Conservation (phyloP, 1,140 invertebrate genomes). For the Diorhabda elongata region DNA sequence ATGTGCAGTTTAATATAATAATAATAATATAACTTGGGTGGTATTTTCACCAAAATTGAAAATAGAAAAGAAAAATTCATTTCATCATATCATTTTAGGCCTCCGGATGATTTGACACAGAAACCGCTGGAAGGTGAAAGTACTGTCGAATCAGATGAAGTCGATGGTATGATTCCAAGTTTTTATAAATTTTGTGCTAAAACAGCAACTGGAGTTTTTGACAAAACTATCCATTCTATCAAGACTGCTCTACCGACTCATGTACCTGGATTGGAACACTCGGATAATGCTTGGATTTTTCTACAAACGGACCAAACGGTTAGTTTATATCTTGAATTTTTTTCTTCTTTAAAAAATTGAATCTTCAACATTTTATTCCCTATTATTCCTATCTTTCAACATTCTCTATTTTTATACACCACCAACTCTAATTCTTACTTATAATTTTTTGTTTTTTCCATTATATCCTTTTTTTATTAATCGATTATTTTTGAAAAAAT, state of each 20-base stretch:
- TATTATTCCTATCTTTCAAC: no score
- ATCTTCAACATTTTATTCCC: no score
- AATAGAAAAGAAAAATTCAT: not conserved
- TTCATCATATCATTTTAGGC: conserved; percentile 24
- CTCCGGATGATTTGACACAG: conserved; percentile 31
- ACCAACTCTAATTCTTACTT: no score
- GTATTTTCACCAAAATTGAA: not conserved
- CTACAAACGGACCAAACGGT: conserved; percentile 24
- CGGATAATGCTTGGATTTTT: conserved; percentile 21
- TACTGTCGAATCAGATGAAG: conserved; percentile 28
- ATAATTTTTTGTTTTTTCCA: no score
- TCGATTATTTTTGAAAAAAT: no score
- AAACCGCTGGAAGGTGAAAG: conserved; percentile 26
- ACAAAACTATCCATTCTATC: conserved; percentile 44
- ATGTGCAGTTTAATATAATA: no score
- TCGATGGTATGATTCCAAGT: conserved; percentile 42
- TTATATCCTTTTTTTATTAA: no score
- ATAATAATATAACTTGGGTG: no score
- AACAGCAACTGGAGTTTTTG: conserved; percentile 44
- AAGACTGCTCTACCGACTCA: conserved; percentile 45
- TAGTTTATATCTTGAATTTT: conserved; percentile 14
- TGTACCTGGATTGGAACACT: conserved; percentile 19
- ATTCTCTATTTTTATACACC: no score
- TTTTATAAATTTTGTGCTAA: conserved; percentile 45
- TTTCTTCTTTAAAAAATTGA: not conserved